A percentile compares a stretch with the other conserved stretches of the same genome.
Conservation (phyloP, 2,888 invertebrate species). For the Steromphala cineraria region DNA sequence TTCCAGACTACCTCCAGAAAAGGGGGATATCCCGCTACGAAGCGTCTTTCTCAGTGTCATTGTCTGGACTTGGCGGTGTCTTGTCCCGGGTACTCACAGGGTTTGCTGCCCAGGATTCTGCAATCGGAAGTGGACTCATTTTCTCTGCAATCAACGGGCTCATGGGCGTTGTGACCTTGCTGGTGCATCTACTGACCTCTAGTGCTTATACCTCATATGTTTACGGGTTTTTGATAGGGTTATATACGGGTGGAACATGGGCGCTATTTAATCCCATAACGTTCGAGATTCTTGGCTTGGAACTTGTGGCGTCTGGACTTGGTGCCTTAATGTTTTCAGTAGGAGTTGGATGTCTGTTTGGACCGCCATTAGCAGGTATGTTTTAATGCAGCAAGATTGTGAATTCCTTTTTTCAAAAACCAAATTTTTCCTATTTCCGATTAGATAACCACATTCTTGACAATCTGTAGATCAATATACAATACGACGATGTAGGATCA, state of each 20-base stretch:
- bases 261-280: background rate
- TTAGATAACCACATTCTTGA: background rate
- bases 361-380: background rate
- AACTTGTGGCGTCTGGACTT: background rate
- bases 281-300: background rate
- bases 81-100: background rate
- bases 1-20: slow-evolving; percentile 5
- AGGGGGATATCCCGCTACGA: background rate
- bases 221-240: background rate
- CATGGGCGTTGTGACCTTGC: background rate
- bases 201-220: background rate
- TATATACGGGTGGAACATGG: slow-evolving; percentile 14
- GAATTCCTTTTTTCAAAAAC: no score
- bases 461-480: no score
- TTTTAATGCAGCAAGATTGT: background rate
- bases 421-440: background rate
- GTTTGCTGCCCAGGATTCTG: slow-evolving; percentile 7
- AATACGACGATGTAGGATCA: no score
- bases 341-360: background rate
- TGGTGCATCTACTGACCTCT: background rate
- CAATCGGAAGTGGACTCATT: background rate
- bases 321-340: background rate
- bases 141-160: background rate
- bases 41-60: background rate
- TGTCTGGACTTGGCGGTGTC: background rate